Percentiles rank a stretch among this genome's conserved stretches.
Evolutionary conservation across 2,113 vertebrate genomes (phyloP).

Genomic region (Trogon melanurus): DNA sequence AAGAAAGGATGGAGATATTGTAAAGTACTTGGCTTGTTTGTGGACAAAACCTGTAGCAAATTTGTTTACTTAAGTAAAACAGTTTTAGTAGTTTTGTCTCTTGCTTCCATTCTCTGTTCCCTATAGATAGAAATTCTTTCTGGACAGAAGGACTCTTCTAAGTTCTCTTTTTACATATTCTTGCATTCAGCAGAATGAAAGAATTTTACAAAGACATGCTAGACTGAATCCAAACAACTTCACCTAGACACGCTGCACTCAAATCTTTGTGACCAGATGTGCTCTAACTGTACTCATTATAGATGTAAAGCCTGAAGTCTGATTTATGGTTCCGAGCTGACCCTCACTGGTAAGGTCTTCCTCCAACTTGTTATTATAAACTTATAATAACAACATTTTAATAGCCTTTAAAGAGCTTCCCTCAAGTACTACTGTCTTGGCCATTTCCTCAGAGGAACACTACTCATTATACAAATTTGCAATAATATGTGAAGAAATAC

Average conservation of each 20-base stretch:
- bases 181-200: not conserved
- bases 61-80: not conserved
- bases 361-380: conserved; percentile 47
- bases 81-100: not conserved
- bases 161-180: not conserved
- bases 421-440: conserved; percentile 53
- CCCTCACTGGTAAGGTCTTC: not conserved
- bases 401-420: conserved; percentile 38
- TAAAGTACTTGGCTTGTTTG: not conserved
- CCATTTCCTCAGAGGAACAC: conserved; percentile 63
- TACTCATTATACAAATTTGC: conserved; percentile 72
- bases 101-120: not conserved
- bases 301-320: not conserved
- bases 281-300: not conserved
- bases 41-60: not conserved
- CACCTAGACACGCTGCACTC: not conserved
- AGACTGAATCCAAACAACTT: not conserved
- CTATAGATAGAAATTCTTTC: not conserved
- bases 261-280: not conserved
- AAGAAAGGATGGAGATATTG: not conserved
- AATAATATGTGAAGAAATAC: conserved; percentile 68
- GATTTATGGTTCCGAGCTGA: conserved; percentile 15
- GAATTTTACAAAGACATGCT: not conserved
- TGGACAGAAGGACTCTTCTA: not conserved
- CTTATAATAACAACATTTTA: conserved; percentile 55